These are phyloP conservation scores for Agriopis leucophaearia DNA, from an alignment of 2,888 invertebrate genomes.

Conservation along the genomic window DNA sequence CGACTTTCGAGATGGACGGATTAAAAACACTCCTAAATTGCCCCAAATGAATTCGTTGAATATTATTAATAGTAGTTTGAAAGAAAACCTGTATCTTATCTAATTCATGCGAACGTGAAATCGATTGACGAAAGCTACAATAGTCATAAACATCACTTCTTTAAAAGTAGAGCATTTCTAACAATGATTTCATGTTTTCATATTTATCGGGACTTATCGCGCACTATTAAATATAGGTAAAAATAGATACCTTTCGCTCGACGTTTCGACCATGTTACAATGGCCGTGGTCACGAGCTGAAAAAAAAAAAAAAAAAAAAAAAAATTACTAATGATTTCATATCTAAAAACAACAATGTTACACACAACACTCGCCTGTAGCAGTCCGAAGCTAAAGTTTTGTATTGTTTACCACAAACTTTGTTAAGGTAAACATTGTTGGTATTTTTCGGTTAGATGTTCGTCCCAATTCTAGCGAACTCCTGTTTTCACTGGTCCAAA, in stretches of 20 bases:
- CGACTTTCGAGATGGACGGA: too few relatives aligned
- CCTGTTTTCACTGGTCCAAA: background rate
- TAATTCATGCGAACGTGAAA: background rate
- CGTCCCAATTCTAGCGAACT: conserved; percentile 26
- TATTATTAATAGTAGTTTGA: background rate
- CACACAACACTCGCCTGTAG: conserved; percentile 17
- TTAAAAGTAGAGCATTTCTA: conserved; percentile 1
- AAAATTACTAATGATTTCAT: too few relatives aligned
- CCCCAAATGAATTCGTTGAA: background rate
- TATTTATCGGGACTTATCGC: too few relatives aligned
- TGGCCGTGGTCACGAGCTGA: too few relatives aligned
- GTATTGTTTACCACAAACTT: conserved; percentile 22
- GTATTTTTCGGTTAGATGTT: conserved; percentile 22
- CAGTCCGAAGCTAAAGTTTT: conserved; percentile 11
- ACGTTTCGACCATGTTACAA: too few relatives aligned
- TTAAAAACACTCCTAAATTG: too few relatives aligned
- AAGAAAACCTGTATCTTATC: background rate
- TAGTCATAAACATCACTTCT: background rate
- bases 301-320: too few relatives aligned
- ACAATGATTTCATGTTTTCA: conserved; percentile 9
- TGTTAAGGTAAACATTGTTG: conserved; percentile 22
- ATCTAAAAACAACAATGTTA: conserved; percentile 13
- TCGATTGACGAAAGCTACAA: background rate
- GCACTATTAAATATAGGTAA: too few relatives aligned
- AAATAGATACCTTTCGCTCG: too few relatives aligned